These are phyloP conservation scores for Aphidius gifuensis DNA, from an alignment of 1,140 invertebrate genomes.

Conservation along the genomic window DNA sequence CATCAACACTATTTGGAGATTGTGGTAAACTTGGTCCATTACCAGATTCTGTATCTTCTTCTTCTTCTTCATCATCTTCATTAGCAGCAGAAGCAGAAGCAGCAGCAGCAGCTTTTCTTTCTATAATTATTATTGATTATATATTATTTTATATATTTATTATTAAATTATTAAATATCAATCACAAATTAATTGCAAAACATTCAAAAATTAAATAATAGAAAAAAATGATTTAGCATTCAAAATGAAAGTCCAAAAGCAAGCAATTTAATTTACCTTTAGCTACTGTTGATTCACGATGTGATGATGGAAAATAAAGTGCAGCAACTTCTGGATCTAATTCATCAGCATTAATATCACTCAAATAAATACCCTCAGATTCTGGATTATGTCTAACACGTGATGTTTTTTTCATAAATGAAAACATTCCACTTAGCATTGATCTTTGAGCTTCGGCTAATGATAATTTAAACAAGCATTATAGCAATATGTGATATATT, in stretches of 20 bases:
- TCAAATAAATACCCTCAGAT: constrained; percentile 86
- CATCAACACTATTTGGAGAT: constrained; percentile 85
- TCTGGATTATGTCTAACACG: constrained; percentile 66
- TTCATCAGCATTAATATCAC: constrained; percentile 84
- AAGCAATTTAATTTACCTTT: constrained; percentile 38
- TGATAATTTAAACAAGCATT: constrained; percentile 30
- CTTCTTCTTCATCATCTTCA: constrained; percentile 47
- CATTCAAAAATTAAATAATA: too few relatives aligned
- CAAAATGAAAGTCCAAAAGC: constrained; percentile 14
- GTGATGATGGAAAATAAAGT: constrained; percentile 76
- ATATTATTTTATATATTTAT: too few relatives aligned
- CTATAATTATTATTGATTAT: constrained; percentile 26
- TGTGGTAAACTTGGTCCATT: constrained; percentile 91
- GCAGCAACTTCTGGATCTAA: constrained; percentile 87
- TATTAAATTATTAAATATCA: constrained; percentile 7
- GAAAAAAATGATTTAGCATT: too few relatives aligned
- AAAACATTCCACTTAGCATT: constrained; percentile 86
- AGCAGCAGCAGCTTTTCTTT: constrained; percentile 35
- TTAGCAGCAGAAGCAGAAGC: too few relatives aligned
- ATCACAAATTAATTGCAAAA: too few relatives aligned
- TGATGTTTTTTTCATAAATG: constrained; percentile 83
- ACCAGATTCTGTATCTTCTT: constrained; percentile 93
- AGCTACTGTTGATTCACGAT: constrained; percentile 39
- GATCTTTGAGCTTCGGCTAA: constrained; percentile 65
- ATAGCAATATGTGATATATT: constrained; percentile 32